phyloP scores from a whole-genome alignment of 2,888 invertebrate genomes.

The Hyalella azteca region DNA sequence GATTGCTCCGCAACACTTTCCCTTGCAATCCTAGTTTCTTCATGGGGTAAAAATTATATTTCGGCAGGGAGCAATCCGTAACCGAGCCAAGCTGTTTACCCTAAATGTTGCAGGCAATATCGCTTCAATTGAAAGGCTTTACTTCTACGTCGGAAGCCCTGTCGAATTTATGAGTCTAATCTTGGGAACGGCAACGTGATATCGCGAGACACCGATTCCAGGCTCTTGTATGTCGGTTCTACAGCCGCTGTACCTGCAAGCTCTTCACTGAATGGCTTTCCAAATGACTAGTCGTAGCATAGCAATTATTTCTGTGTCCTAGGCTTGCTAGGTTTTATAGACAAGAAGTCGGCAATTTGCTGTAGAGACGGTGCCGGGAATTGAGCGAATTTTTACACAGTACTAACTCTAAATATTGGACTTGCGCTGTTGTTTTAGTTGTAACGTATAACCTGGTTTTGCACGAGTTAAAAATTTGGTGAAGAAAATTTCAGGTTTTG shows the following conservation, averaged over 20 bases:
- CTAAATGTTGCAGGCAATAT: slow-evolving; percentile 2
- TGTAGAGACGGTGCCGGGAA: background rate
- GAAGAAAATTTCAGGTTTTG: no score
- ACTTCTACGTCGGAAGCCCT: background rate
- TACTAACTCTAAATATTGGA: no score
- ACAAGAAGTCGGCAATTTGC: background rate
- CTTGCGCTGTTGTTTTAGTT: no score
- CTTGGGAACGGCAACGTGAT: background rate
- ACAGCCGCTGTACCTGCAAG: background rate
- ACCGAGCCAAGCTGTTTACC: slow-evolving; percentile 17
- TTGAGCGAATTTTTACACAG: no score
- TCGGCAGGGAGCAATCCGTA: no score
- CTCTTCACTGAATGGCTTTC: background rate
- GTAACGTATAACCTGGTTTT: no score
- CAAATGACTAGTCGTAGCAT: slow-evolving; percentile 13
- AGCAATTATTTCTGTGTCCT: background rate
- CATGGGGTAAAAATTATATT: no score
- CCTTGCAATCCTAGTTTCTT: no score
- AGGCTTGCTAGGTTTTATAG: background rate
- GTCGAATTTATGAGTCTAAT: slow-evolving; percentile 6
- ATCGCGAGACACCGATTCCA: background rate
- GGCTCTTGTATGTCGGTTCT: background rate
- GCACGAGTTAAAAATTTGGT: no score
- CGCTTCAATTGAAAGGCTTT: slow-evolving; percentile 21
- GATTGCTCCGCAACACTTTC: no score